Percentiles rank a stretch among this genome's conserved stretches.
phyloP scores from a whole-genome alignment of 2,888 invertebrate genomes.

The Loripinus fragilis region DNA sequence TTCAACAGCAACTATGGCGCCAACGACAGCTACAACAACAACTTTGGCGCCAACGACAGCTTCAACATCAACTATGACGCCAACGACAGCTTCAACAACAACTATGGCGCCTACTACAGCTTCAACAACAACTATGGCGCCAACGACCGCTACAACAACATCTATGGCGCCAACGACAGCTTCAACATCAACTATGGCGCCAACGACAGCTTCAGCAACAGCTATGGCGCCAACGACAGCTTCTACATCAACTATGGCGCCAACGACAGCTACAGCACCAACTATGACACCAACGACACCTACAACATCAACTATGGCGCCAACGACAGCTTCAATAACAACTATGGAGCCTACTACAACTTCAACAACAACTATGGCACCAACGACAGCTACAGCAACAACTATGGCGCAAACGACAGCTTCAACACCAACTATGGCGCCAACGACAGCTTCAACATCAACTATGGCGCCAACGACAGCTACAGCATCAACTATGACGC shows the following conservation, averaged over 20 bases:
- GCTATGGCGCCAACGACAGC: too few species aligned
- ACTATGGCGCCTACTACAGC: neutral
- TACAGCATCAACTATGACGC: too few species aligned
- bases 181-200: too few species aligned
- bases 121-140: too few species aligned
- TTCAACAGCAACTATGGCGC: neutral
- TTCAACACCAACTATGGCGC: neutral
- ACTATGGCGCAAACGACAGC: neutral
- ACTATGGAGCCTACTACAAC: neutral
- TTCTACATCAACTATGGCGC: too few species aligned
- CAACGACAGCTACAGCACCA: too few species aligned
- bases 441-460: too few species aligned
- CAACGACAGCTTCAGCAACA: too few species aligned
- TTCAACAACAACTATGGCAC: neutral
- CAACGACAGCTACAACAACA: neutral
- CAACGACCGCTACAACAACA: too few species aligned
- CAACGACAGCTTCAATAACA: neutral
- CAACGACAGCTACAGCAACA: neutral
- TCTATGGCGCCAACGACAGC: too few species aligned
- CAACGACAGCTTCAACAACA: neutral
- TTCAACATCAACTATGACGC: neutral
- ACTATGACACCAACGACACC: too few species aligned
- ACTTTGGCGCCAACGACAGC: neutral
- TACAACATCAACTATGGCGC: neutral
- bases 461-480: too few species aligned